These are phyloP conservation scores for Dinocampus coccinellae DNA, from an alignment of 2,888 invertebrate species.

Conservation along the genomic window DNA sequence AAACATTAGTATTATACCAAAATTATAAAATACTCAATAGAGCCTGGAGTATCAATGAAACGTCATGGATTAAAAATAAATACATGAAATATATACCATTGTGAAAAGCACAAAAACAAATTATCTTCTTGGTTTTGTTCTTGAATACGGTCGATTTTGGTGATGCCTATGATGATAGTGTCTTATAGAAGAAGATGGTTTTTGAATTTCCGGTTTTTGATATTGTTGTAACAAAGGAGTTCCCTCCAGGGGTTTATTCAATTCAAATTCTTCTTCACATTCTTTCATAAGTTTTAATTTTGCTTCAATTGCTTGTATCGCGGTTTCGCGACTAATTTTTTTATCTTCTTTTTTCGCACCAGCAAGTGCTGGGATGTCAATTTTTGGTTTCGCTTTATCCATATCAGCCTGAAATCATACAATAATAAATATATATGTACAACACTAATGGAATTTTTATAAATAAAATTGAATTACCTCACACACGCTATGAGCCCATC, in stretches of 20 bases:
- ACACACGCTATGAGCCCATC: conserved; percentile 83
- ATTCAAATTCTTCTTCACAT: conserved; percentile 79
- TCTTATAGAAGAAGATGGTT: conserved; percentile 65
- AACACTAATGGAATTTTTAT: not conserved
- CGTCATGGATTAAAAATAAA: not conserved
- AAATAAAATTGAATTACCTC: conserved; percentile 70
- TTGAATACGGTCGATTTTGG: conserved; percentile 64
- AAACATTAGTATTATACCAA: not conserved
- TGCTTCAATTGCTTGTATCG: conserved; percentile 90
- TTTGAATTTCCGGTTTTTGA: conserved; percentile 70
- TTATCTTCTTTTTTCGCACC: conserved; percentile 73
- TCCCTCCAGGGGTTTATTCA: conserved; percentile 80
- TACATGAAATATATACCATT: not conserved
- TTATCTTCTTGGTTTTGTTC: conserved; percentile 66
- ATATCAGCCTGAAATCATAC: conserved; percentile 76
- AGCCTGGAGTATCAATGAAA: not conserved
- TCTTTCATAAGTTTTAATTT: conserved; percentile 84
- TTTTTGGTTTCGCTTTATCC: conserved; percentile 80
- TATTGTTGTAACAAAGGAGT: conserved; percentile 79
- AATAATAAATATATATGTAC: conserved; percentile 2
- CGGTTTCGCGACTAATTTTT: conserved; percentile 80
- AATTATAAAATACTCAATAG: not conserved
- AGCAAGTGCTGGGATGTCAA: conserved; percentile 83
- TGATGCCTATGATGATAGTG: conserved; percentile 54
- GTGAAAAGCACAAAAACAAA: conserved; percentile 20